Base-by-base conservation (phyloP, 2,888 invertebrate species). In the Cryptus armator region DNA sequence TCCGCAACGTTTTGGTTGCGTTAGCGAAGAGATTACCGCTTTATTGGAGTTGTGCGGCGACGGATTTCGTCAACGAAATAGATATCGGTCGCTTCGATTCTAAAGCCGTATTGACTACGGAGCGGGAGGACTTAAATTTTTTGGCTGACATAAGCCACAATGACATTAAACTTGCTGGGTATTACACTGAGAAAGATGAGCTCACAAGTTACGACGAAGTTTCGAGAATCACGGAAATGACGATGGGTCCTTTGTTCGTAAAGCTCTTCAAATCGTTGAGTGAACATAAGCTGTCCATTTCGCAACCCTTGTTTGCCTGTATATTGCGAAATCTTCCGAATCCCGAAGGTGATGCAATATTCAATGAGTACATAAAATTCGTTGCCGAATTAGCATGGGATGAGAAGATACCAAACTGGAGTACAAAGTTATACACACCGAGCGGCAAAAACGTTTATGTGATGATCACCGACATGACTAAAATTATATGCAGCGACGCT, bases 331-430 rank as follows among this genome's bases (percentile, higher is more conserved):
- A 88, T 64, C 78, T 89, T 24, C 89, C 88, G 1, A 85, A 86
- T 12, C 64, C 71, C 72, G 84, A 84, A 6, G 62, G 68, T 6
- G 86, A 89, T 84, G 87, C 89, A 5, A 78, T 88, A 14, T 77
- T 88, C 3, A 86, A 89, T 53, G 89, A 89, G 74, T 86, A 90
- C 59, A 48, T 88, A 4, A 59, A 70, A 32, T 88, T 84, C 70
- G 70, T 89, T 5, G 71, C 84, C 14, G 80, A 84, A n/a, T 14
- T 85, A 43, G 80, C 84, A 0, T 74, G 43, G 66, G 19, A 71
- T 10, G 51, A 76, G 16, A 24, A 6, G 16, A 84, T 88, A 53
- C 74, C 81, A n/a, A 71, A 70, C 44, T 90, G 89, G 90, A 12
- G 68, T 7, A 48, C 16, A 16, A 77, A 77, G 4, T 16, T 56